Percentiles rank a stretch among this genome's conserved stretches.
These are phyloP conservation scores for Leptopilina syphax DNA, from an alignment of 2,888 invertebrate species.

Conservation along the genomic window DNA sequence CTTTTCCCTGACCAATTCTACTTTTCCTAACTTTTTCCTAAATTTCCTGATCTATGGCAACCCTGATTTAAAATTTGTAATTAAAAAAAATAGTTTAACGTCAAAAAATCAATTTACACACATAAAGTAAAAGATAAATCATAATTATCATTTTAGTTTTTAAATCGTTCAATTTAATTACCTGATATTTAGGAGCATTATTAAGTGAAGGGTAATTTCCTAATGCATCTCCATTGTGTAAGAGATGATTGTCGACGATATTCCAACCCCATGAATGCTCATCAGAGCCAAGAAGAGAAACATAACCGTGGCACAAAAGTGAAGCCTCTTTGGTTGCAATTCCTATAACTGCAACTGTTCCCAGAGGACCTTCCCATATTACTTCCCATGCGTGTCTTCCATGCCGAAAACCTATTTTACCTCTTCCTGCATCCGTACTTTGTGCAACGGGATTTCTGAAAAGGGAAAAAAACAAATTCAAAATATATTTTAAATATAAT, in stretches of 20 bases:
- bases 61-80: too few relatives aligned
- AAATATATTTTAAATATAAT: neutral
- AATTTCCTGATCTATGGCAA: too few relatives aligned
- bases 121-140: too few relatives aligned
- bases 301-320: constrained; percentile 96
- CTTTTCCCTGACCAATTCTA: too few relatives aligned
- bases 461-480: constrained; percentile 19
- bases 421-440: constrained; percentile 96
- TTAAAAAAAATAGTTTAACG: too few relatives aligned
- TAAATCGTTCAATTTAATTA: constrained; percentile 69
- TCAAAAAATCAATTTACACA: too few relatives aligned
- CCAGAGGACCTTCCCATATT: constrained; percentile 98
- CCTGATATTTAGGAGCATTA: constrained; percentile 98
- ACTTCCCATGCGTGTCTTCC: constrained; percentile 99
- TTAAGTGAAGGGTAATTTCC: constrained; percentile 95
- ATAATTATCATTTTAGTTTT: too few relatives aligned
- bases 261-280: constrained; percentile 99
- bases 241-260: constrained; percentile 96
- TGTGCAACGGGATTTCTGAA: constrained; percentile 97
- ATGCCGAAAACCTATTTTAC: constrained; percentile 92
- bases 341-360: constrained; percentile 98
- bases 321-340: constrained; percentile 96
- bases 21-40: too few relatives aligned
- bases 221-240: constrained; percentile 97
- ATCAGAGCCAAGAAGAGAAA: constrained; percentile 95